Conservation (phyloP, 2,797 vertebrate species). For the Melanogrammus aeglefinus region DNA sequence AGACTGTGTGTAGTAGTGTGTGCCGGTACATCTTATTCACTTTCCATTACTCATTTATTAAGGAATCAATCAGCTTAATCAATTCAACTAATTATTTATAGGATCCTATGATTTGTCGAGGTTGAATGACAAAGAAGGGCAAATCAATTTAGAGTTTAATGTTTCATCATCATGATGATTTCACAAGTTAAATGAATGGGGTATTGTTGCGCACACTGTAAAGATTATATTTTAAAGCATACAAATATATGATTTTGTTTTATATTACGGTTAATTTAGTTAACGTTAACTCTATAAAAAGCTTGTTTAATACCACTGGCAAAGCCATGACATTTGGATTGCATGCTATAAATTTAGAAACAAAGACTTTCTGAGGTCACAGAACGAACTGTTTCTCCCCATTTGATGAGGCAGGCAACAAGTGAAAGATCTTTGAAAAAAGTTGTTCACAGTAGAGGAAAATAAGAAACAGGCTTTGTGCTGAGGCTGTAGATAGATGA, state of each 20-base stretch:
- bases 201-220: not conserved
- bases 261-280: not conserved
- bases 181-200: not conserved
- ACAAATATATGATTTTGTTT: not conserved
- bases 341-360: not conserved
- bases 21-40: not conserved
- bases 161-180: not conserved
- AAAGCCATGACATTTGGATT: not conserved
- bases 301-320: not conserved
- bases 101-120: not conserved
- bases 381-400: not conserved
- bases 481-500: not conserved
- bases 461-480: not conserved
- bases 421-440: not conserved
- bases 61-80: not conserved
- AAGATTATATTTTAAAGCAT: not conserved
- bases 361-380: not conserved
- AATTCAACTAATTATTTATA: not conserved
- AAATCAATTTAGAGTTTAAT: not conserved
- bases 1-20: not conserved
- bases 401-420: not conserved
- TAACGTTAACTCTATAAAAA: not conserved
- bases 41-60: not conserved
- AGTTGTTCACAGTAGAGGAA: not conserved
- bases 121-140: not conserved